Percentiles rank a stretch among this genome's conserved stretches.
Evolutionary conservation across 2,888 invertebrate species (phyloP).

Genomic region (Orchesellides sinensis): DNA sequence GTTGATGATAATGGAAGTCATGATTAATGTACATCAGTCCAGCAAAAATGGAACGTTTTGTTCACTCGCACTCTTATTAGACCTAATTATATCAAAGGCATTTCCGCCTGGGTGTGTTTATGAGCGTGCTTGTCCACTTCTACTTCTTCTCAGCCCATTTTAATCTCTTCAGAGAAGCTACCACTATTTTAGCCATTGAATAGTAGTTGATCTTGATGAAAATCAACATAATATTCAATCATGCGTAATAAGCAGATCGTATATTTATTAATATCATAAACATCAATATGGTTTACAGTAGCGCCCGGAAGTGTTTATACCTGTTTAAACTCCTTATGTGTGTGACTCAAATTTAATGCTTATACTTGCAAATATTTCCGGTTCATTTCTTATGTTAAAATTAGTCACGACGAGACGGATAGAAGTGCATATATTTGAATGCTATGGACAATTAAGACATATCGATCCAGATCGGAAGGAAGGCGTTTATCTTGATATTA

Average conservation of each 20-base stretch:
- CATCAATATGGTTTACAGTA: neutral
- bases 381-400: neutral
- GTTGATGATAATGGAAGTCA: neutral
- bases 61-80: constrained; percentile 43
- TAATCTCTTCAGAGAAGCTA: neutral
- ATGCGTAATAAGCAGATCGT: constrained; percentile 10
- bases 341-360: neutral
- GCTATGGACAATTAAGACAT: neutral
- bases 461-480: neutral
- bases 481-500: too few relatives aligned
- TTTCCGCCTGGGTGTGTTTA: constrained; percentile 66
- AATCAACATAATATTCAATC: constrained; percentile 8
- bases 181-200: neutral
- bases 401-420: neutral
- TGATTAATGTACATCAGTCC: too few relatives aligned
- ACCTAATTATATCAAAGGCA: constrained; percentile 59
- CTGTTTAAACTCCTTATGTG: neutral
- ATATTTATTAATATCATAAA: constrained; percentile 47
- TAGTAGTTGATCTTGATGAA: neutral
- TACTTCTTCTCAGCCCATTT: neutral
- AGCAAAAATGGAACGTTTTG: constrained; percentile 36
- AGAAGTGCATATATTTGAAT: neutral
- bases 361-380: neutral
- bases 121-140: constrained; percentile 1
- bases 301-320: constrained; percentile 10